Conservation (phyloP, 2,113 vertebrate species). For the Carollia perspicillata region DNA sequence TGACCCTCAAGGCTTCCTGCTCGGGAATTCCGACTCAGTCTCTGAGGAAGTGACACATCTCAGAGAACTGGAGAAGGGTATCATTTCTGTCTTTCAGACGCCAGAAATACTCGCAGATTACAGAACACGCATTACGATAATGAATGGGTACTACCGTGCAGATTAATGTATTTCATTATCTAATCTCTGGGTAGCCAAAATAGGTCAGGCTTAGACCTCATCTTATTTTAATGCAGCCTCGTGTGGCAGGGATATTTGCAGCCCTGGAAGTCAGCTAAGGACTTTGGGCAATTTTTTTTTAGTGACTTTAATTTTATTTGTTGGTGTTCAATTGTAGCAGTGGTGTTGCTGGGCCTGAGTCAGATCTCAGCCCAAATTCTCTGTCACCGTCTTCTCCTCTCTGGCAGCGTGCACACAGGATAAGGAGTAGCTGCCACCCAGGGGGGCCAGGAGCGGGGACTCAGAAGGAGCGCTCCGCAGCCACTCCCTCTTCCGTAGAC, state of each 20-base stretch:
- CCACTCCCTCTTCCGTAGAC: background rate
- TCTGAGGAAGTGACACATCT: conserved; percentile 29
- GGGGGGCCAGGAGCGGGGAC: background rate
- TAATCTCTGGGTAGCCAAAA: conserved; percentile 46
- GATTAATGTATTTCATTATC: conserved; percentile 54
- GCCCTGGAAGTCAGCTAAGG: conserved; percentile 32
- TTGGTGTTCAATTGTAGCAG: background rate
- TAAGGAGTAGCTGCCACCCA: background rate
- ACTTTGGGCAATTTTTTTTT: background rate
- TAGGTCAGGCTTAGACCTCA: conserved; percentile 56
- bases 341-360: background rate
- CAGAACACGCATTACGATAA: conserved; percentile 30
- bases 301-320: background rate
- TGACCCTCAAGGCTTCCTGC: background rate
- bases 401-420: background rate
- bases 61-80: conserved; percentile 18
- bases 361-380: background rate
- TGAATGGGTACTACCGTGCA: background rate
- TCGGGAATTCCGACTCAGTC: background rate
- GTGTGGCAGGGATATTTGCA: background rate
- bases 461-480: background rate
- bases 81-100: conserved; percentile 56
- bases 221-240: conserved; percentile 31
- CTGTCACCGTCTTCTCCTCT: background rate
- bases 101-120: conserved; percentile 52